A percentile compares a stretch with the other conserved stretches of the same genome.
Conservation (phyloP, 2,888 invertebrate species). For the Leptopilina drosophilae region DNA sequence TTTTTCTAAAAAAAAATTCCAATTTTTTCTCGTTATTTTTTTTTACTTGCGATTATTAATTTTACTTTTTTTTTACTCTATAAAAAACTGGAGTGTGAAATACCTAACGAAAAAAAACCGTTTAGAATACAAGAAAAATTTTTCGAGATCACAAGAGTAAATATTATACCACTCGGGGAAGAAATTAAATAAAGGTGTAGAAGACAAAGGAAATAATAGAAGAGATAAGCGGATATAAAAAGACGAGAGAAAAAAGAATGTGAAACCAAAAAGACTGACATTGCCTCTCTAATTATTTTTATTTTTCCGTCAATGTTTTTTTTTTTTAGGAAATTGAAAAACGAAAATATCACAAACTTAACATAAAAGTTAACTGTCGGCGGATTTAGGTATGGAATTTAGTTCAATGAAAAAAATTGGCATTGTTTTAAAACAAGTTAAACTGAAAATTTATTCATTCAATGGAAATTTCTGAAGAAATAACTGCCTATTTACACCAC, state of each 20-base stretch:
- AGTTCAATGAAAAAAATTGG: background rate
- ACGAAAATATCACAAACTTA: background rate
- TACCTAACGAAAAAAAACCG: background rate
- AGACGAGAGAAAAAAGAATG: background rate
- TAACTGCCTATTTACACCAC: conserved; percentile 5
- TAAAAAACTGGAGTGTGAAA: background rate
- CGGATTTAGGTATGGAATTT: conserved; percentile 1
- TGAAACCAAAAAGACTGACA: background rate
- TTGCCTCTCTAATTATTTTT: background rate
- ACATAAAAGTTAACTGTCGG: background rate
- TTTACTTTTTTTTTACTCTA: no score
- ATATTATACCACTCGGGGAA: background rate
- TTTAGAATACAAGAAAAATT: background rate
- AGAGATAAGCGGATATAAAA: background rate
- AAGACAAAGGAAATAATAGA: conserved; percentile 1
- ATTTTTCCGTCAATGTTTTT: background rate
- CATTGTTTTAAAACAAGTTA: conserved; percentile 4
- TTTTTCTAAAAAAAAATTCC: no score
- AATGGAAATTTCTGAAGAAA: conserved; percentile 21
- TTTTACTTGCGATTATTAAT: background rate
- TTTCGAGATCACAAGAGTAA: background rate
- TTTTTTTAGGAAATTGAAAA: background rate
- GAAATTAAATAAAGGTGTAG: conserved; percentile 3
- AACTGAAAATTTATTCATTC: conserved; percentile 10
- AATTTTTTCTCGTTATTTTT: background rate